Conservation (phyloP, 2,888 invertebrate genomes). For the Ctena decussata region DNA sequence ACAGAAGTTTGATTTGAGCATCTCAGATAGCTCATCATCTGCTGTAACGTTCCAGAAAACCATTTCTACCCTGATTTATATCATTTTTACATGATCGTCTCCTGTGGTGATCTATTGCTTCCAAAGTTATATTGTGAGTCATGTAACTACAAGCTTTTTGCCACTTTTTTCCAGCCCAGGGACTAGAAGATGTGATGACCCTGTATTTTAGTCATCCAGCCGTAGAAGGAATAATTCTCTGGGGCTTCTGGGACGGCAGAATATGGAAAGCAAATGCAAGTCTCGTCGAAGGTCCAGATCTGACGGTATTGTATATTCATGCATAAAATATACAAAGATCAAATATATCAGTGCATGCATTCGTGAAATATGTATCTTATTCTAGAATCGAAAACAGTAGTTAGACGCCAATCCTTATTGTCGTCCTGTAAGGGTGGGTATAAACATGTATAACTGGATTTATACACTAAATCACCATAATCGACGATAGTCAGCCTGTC, state of each 20-base stretch:
- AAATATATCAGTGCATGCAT: too few relatives aligned
- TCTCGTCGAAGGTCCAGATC: conserved; percentile 29
- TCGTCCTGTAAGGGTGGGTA: background rate
- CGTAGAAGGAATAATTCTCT: conserved; percentile 44
- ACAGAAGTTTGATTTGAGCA: too few relatives aligned
- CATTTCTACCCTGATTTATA: too few relatives aligned
- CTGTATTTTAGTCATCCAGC: conserved; percentile 49
- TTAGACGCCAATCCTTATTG: background rate
- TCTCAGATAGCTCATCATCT: too few relatives aligned
- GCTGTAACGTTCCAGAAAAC: too few relatives aligned
- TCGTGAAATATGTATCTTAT: background rate
- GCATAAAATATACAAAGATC: background rate
- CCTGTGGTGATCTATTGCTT: background rate
- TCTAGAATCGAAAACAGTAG: background rate
- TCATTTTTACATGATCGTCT: background rate
- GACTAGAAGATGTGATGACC: conserved; percentile 31
- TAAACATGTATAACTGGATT: background rate
- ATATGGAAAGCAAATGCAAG: conserved; percentile 32
- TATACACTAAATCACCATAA: background rate
- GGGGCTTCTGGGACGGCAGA: conserved; percentile 52
- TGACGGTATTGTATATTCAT: conserved; percentile 22
- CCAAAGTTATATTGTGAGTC: background rate
- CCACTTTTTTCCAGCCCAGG: background rate
- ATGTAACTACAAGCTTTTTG: background rate
- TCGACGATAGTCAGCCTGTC: too few relatives aligned